Evolutionary conservation across 2,797 vertebrate species (phyloP), one percentile per base, ranked within the genome.

Genomic region (Cheirogaleus major): DNA sequence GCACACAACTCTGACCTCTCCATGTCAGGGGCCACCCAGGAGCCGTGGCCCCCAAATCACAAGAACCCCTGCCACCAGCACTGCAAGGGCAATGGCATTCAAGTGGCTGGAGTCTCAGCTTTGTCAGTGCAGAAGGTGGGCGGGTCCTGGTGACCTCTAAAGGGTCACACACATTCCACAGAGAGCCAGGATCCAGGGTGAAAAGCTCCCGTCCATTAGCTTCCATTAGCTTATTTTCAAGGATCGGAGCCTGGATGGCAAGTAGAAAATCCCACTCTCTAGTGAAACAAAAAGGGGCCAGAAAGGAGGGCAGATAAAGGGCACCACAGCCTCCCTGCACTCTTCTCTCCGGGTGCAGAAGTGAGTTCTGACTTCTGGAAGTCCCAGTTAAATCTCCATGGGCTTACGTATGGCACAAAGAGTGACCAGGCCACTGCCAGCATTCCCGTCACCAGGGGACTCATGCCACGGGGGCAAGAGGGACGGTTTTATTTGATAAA

Each of bases 141-240:
- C 69, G 45, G 45, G 45, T 17, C 32, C 35, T n/a, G 72, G 67
- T 25, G n/a, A 95, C 23, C 59, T 32, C 17, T 23, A 30, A 72
- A 86, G n/a, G 38, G 45, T 48, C 70, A 80, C 38, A 57, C 14
- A 23, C 45, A 52, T n/a, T 14, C 70, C 15, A 1, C 20, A 63
- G 48, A 67, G 38, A 81, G 15, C 1, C 1, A 7, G 65, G 17
- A 73, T 20, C 5, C 13, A 83, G 35, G 61, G 76, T 41, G 59
- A 91, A 70, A 94, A 86, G 41, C 65, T 94, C 83, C 76, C 35
- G 89, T 89, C 63, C 22, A 27, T 91, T n/a, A n/a, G n/a, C n/a
- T n/a, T 92, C 75, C 92, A n/a, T 88, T 73, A 96, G 94, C 82
- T 97, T 95, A 91, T 95, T 94, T 84, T 95, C 92, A 85, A 94